These are phyloP conservation scores for Campylorhamphus procurvoides DNA, from an alignment of 2,113 vertebrate genomes.

Conservation along the genomic window DNA sequence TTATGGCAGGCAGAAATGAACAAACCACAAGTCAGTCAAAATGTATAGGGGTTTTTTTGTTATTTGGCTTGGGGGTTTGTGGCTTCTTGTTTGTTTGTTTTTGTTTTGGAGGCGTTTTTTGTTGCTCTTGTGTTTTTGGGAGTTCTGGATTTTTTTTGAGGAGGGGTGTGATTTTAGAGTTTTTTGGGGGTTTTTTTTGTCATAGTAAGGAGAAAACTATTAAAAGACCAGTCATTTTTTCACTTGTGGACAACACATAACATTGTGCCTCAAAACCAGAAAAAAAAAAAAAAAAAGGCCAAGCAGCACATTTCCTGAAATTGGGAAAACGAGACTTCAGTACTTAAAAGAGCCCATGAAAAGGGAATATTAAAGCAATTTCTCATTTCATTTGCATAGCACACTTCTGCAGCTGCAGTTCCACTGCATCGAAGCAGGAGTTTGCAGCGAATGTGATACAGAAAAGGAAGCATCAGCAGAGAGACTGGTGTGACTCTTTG, in stretches of 20 bases:
- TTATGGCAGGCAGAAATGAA: not conserved
- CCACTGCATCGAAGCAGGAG: not conserved
- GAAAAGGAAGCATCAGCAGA: not conserved
- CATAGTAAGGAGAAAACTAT: not conserved
- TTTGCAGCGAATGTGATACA: not conserved
- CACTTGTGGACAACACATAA: not conserved
- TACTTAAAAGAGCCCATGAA: not conserved
- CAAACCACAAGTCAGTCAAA: not conserved
- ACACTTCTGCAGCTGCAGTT: not conserved
- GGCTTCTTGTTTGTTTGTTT: not conserved
- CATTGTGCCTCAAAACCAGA: not conserved
- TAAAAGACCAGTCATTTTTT: not conserved
- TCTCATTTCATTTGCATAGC: not conserved
- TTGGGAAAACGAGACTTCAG: not conserved
- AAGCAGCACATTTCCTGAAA: not conserved
- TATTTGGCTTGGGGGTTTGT: not conserved
- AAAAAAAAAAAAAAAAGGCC: not conserved
- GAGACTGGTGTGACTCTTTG: not conserved
- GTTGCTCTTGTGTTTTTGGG: not conserved
- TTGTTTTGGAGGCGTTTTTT: not conserved
- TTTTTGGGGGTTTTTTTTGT: not conserved
- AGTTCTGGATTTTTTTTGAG: no score
- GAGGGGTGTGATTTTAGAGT: no score
- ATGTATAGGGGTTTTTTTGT: not conserved
- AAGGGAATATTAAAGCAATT: conserved; percentile 4